Evolutionary conservation across 2,888 invertebrate genomes (phyloP).

Genomic region (Electrophaes corylata): DNA sequence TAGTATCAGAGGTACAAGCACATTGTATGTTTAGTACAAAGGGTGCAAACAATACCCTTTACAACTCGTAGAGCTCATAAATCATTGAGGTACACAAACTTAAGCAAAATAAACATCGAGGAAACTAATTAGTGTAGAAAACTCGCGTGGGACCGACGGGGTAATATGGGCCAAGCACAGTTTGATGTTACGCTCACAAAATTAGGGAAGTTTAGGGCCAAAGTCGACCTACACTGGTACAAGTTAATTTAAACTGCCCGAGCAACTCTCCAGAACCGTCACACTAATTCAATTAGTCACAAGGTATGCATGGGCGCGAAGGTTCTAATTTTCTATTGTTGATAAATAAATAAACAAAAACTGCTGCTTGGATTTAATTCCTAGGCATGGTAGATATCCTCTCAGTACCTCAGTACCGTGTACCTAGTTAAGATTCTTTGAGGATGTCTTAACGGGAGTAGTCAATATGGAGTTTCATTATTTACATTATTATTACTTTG

Average conservation of each 20-base stretch:
- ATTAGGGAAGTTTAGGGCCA: slow-evolving; percentile 81
- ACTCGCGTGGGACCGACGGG: slow-evolving; percentile 81
- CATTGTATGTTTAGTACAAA: slow-evolving; percentile 39
- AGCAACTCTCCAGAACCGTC: slow-evolving; percentile 78
- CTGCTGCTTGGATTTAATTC: too few relatives aligned
- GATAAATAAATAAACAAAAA: slow-evolving; percentile 9
- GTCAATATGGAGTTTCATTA: too few relatives aligned
- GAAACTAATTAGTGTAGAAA: slow-evolving; percentile 81
- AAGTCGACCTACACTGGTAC: slow-evolving; percentile 75
- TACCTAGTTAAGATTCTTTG: too few relatives aligned
- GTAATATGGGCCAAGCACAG: slow-evolving; percentile 79
- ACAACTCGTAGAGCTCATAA: slow-evolving; percentile 63
- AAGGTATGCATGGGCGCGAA: slow-evolving; percentile 62
- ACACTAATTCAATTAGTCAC: slow-evolving; percentile 79
- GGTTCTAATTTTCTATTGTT: slow-evolving; percentile 39
- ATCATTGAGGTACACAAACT: slow-evolving; percentile 75
- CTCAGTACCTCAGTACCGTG: too few relatives aligned
- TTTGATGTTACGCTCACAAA: slow-evolving; percentile 82
- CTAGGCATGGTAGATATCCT: too few relatives aligned
- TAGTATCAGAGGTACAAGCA: slow-evolving; percentile 31
- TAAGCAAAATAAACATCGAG: slow-evolving; percentile 78
- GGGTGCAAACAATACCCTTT: slow-evolving; percentile 47
- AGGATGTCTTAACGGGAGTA: too few relatives aligned
- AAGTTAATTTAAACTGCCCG: slow-evolving; percentile 82
- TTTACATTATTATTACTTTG: too few relatives aligned